These are phyloP conservation scores for Cantharis rustica DNA, from an alignment of 2,888 invertebrate species.

Conservation along the genomic window DNA sequence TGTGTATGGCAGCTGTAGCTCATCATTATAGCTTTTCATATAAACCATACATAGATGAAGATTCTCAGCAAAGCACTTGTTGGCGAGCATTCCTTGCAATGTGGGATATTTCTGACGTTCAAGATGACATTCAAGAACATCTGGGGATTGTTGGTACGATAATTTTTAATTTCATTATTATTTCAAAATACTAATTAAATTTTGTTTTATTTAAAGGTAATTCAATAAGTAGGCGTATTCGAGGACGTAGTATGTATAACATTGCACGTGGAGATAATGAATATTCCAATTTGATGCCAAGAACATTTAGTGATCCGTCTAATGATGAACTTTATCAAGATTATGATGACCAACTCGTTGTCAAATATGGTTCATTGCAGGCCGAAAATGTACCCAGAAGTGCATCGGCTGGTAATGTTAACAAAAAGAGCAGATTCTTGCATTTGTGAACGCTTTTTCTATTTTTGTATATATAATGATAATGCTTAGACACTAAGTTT, in stretches of 20 bases:
- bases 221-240: slow-evolving; percentile 75
- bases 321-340: slow-evolving; percentile 47
- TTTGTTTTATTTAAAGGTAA: slow-evolving; percentile 60
- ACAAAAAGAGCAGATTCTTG: background rate
- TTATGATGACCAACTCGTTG: slow-evolving; percentile 46
- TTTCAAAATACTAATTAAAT: background rate
- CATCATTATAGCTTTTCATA: slow-evolving; percentile 97
- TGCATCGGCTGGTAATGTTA: background rate
- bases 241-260: slow-evolving; percentile 78
- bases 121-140: slow-evolving; percentile 90
- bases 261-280: slow-evolving; percentile 73
- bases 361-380: slow-evolving; percentile 47
- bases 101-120: slow-evolving; percentile 97
- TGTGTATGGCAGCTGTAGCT: slow-evolving; percentile 94
- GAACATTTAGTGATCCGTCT: slow-evolving; percentile 47
- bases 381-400: slow-evolving; percentile 9
- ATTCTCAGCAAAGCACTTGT: slow-evolving; percentile 57
- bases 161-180: background rate
- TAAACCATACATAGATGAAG: slow-evolving; percentile 73
- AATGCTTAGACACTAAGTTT: background rate
- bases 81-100: slow-evolving; percentile 86
- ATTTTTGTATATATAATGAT: background rate
- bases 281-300: slow-evolving; percentile 46
- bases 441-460: background rate
- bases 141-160: slow-evolving; percentile 82